Evolutionary conservation across 2,113 vertebrate species (phyloP), one percentile per base, ranked within the genome.

Genomic region (Hiodon alosoides): DNA sequence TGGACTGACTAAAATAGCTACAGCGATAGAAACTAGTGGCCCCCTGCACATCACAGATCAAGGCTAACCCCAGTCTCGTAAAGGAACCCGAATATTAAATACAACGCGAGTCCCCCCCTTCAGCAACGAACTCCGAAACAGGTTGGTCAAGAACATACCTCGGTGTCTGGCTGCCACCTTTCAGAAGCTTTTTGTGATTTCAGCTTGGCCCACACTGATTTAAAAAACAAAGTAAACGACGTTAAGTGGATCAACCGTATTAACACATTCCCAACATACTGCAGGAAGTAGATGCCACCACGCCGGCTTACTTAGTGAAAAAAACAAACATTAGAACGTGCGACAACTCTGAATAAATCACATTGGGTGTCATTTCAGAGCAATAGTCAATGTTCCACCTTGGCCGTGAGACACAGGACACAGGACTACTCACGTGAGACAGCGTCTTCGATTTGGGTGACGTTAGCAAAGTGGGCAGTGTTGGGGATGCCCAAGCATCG

Each of bases 361-460:
- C 31, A 31, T n/a, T n/a, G n/a, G n/a, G n/a, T n/a, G n/a, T n/a
- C n/a, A n/a, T 31, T 31, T 31, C 31, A 2, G 31, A 73, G 0
- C 4, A 31, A 6, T 47, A 14, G 0, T 3, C 4, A 14, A 68
- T 11, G 5, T 7, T 11, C 48, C 50, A 50, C 17, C 51, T 2
- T 0, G 5, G n/a, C 67, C n/a, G 13, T 69, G n/a, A 31, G 60
- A 14, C 0, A 6, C 1, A 4, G 10, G 14, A 17, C 60, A 62
- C 14, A 3, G 7, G 14, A 3, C 46, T 57, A 92, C 95, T 96
- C 88, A 99, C 97, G 62, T 0, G 96, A 95, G 72, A 99, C 97
- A 0, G 97, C 97, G 5, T 99, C 97, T 85, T 99, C 97, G 0
- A 99, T 98, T 91, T 98, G 96, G 0, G 97, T 99, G 87, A 99